Evolutionary conservation across 2,888 invertebrate genomes (phyloP), one percentile per base, ranked within the genome.

Genomic region (Horisme vitalbata): DNA sequence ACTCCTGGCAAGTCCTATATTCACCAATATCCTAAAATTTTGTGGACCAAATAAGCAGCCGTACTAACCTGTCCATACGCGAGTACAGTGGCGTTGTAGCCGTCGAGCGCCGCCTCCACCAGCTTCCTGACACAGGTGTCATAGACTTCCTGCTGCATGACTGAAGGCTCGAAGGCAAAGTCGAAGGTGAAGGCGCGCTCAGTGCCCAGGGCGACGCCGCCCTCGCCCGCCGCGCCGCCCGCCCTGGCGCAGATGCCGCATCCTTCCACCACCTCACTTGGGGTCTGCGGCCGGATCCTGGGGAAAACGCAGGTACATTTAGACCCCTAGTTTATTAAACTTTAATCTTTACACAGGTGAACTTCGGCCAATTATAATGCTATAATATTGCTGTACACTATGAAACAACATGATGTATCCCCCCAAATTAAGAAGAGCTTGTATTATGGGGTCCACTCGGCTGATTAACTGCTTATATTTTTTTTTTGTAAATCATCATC

Each of bases 161-260:
- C 91, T 43, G 89, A 90, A 41, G 94, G 94, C 79, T 98, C 97
- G 83, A 97, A 99, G 31, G 99, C 98, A 81, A 95, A 95, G 88
- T 99, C 98, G 86, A 97, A 99, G 13, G 99, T 99, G 89, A 98
- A 99, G 32, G 96, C 95, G 71, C 98, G 96, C 84, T 98, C 98
- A 24, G 95, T 94, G 41, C 98, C 98, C 28, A 99, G 91, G 57
- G 96, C 94, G 23, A 99, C 95, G 76, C 97, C 97, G 0, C 97
- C 97, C 67, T 98, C 97, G 27, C 94, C 95, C 0, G 95, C 94
- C 11, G 95, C 94, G 35, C 98, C 97, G 32, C 94, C 95, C 12
- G 98, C 97, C 43, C 94, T 92, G 0, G 98, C 98, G 83, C 98
- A 99, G 44, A 97, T 92, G 49, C 97, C 95, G 79, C 98, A 98